Base-by-base conservation (phyloP, 2,888 invertebrate genomes). In the Asteroscopus sphinx region DNA sequence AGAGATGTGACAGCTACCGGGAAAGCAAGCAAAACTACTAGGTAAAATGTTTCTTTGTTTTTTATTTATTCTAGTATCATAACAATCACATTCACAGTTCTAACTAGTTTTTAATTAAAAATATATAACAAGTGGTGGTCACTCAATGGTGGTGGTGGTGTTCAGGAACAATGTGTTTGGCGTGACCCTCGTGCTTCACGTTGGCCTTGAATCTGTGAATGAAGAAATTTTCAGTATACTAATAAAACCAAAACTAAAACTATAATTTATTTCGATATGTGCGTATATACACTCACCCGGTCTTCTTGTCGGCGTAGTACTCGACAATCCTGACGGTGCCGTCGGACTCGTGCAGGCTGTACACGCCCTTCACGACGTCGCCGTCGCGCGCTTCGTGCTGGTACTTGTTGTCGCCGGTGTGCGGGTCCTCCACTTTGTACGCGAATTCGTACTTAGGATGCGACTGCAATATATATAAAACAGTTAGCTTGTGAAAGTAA, bases 341-440 rank as follows among this genome's bases (percentile, higher is more conserved):
- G 53, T 89, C 89, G 37, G 94, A 85, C 66, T 71, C 51, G 68
- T 93, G 90, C 42, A 94, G 82, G 46, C 88, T 90, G 81, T 95
- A 95, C 73, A 93, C 48, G 36, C 95, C 95, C 78, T 95, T 93
- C 53, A 96, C 95, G 35, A 90, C 93, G 74, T 95, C 93, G 5
- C 95, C 96, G 83, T 94, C 93, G 56, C 92, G 89, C 66, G 87
- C 82, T 81, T 95, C 95, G 41, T 89, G 84, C 73, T 95, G 95
- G 67, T 88, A 89, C 82, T 95, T 95, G 78, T 92, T 88, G 86
- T 95, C 95, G 4, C 94, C 95, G 47, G 95, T 93, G 75, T 95
- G 94, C 2, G 87, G 88, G 68, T 95, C 95, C 58, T 92, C 86
- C 11, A 93, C 94, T 26, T 95, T 93, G 77, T 95, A 95, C 45